Percentiles rank a stretch among this genome's conserved stretches.
Evolutionary conservation across 2,113 vertebrate genomes (phyloP).

Genomic region (Butastur rufipennis): DNA sequence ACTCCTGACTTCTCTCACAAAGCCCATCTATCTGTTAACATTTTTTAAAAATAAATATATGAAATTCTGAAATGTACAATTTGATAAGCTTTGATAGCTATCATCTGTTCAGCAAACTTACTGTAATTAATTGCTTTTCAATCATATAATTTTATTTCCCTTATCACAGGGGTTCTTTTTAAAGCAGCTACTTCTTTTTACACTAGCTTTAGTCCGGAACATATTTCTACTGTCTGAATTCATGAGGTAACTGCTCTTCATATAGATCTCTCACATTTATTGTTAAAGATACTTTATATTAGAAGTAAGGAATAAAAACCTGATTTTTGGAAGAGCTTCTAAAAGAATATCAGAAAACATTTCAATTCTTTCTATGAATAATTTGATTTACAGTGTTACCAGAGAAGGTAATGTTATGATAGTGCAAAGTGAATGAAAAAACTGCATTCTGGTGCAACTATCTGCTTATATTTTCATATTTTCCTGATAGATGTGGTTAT

Average conservation of each 20-base stretch:
- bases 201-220: background rate
- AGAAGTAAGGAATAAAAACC: background rate
- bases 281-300: background rate
- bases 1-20: constrained; percentile 30
- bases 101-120: constrained; percentile 5
- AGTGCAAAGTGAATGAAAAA: background rate
- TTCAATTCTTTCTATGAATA: background rate
- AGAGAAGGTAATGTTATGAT: background rate
- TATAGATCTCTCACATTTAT: background rate
- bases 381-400: background rate
- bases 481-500: background rate
- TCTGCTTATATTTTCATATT: background rate
- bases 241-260: background rate
- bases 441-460: background rate
- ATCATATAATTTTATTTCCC: background rate
- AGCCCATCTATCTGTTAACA: background rate
- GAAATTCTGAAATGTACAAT: constrained; percentile 10
- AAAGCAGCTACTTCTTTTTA: background rate
- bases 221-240: background rate
- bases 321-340: background rate
- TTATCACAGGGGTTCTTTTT: background rate
- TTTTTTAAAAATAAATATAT: background rate
- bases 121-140: constrained; percentile 42
- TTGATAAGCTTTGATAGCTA: constrained; percentile 51
- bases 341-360: background rate